Conservation (phyloP, 2,888 invertebrate species). For the Drosophila anomalata region DNA sequence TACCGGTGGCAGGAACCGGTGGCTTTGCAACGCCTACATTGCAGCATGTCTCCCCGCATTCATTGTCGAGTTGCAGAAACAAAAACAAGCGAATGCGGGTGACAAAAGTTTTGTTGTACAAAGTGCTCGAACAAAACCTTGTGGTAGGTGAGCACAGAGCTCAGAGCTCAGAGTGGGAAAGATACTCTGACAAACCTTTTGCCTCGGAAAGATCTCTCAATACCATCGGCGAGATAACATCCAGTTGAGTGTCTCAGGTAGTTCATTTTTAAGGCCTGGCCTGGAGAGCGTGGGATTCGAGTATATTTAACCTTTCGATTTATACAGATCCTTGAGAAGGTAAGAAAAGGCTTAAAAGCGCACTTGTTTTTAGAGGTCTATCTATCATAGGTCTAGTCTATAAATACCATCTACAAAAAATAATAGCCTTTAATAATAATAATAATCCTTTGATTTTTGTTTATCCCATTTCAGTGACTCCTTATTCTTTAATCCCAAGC, state of each 20-base stretch:
- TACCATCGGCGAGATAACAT: constrained; percentile 31
- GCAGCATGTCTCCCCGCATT: constrained; percentile 30
- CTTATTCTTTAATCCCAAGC: background rate
- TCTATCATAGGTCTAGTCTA: background rate
- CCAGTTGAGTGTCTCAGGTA: constrained; percentile 7
- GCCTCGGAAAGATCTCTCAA: constrained; percentile 34
- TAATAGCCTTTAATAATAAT: no score
- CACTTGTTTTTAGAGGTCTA: background rate
- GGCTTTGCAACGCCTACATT: constrained; percentile 44
- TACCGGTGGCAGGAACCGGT: constrained; percentile 42
- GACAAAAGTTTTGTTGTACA: constrained; percentile 55
- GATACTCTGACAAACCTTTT: constrained; percentile 30
- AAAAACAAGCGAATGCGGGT: constrained; percentile 47
- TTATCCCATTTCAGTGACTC: background rate
- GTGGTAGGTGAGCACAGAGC: constrained; percentile 7
- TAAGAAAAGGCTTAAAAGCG: background rate
- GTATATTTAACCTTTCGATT: background rate
- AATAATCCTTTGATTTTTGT: no score
- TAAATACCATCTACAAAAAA: background rate
- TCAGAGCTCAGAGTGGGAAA: constrained; percentile 1
- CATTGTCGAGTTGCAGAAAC: constrained; percentile 10
- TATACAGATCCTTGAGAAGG: background rate
- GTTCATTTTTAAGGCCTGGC: constrained; percentile 12
- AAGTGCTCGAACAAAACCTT: constrained; percentile 40
- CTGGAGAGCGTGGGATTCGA: constrained; percentile 29